Conservation (phyloP, 2,888 invertebrate species). For the Buathra laborator region DNA sequence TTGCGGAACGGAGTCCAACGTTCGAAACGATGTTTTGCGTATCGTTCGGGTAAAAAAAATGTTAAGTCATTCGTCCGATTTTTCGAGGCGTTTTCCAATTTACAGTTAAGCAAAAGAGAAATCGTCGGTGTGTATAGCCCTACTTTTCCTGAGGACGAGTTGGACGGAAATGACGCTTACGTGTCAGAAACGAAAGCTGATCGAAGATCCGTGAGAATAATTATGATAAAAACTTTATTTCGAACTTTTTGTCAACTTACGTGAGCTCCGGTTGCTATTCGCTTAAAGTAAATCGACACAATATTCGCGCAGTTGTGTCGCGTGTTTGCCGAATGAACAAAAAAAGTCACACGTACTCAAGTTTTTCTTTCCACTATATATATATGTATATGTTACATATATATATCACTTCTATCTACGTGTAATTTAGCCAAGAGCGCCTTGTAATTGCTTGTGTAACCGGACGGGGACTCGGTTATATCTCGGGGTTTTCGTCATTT, state of each 20-base stretch:
- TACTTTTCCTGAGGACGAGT: slow-evolving; percentile 24
- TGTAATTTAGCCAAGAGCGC: slow-evolving; percentile 56
- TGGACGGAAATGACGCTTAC: slow-evolving; percentile 44
- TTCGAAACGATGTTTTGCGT: background rate
- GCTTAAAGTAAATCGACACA: slow-evolving; percentile 14
- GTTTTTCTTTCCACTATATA: slow-evolving; percentile 40
- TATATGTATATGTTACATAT: slow-evolving; percentile 24
- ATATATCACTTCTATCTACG: slow-evolving; percentile 33
- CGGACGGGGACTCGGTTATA: background rate
- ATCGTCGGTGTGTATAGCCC: slow-evolving; percentile 43
- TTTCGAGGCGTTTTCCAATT: slow-evolving; percentile 23
- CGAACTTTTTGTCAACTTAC: slow-evolving; percentile 3
- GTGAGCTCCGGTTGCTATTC: slow-evolving; percentile 17
- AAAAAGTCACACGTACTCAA: slow-evolving; percentile 67
- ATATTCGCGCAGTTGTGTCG: slow-evolving; percentile 33
- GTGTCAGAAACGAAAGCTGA: background rate
- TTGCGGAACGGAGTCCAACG: background rate
- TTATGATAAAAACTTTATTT: background rate
- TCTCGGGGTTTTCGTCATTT: background rate
- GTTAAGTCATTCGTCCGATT: slow-evolving; percentile 23
- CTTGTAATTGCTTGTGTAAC: slow-evolving; percentile 51
- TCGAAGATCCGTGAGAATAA: background rate
- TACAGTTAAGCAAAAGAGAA: slow-evolving; percentile 57
- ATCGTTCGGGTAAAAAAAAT: slow-evolving; percentile 11
- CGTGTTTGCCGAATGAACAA: slow-evolving; percentile 38